Percentiles rank a stretch among this genome's conserved stretches.
phyloP scores from a whole-genome alignment of 2,797 vertebrate genomes.

The Squalus acanthias region DNA sequence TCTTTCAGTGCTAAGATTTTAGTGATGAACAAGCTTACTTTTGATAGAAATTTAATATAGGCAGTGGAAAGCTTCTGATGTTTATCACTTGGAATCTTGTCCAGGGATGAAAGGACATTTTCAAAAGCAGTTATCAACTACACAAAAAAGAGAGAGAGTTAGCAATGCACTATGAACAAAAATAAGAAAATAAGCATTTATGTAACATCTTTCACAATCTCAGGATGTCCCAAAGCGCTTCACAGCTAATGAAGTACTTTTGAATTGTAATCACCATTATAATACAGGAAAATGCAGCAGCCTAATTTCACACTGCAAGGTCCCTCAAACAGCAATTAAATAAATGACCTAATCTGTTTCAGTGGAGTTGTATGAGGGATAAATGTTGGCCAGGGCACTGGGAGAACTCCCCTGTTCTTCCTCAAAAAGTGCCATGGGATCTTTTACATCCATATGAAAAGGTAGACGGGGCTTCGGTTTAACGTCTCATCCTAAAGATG shows the following conservation, averaged over 20 bases:
- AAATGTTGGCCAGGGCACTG: neutral
- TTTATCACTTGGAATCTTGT: conserved; percentile 71
- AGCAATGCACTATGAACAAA: neutral
- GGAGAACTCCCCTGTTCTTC: neutral
- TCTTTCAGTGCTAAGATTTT: neutral
- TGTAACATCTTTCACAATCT: neutral
- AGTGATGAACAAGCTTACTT: conserved; percentile 61
- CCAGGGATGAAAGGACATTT: conserved; percentile 65
- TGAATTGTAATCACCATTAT: neutral
- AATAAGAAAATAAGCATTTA: neutral
- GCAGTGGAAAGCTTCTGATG: conserved; percentile 71
- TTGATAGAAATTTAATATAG: conserved; percentile 77
- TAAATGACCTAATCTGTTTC: neutral
- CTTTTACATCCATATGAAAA: neutral
- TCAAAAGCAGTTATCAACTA: conserved; percentile 85
- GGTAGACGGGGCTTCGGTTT: neutral
- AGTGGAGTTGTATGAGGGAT: neutral
- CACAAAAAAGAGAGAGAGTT: conserved; percentile 44
- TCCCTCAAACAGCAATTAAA: neutral
- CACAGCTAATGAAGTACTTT: neutral
- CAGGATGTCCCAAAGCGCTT: neutral
- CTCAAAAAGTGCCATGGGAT: neutral
- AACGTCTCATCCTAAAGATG: neutral
- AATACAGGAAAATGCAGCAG: neutral
- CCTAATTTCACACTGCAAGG: neutral